phyloP scores from a whole-genome alignment of 2,113 vertebrate genomes.

The Hymenochirus boettgeri region DNA sequence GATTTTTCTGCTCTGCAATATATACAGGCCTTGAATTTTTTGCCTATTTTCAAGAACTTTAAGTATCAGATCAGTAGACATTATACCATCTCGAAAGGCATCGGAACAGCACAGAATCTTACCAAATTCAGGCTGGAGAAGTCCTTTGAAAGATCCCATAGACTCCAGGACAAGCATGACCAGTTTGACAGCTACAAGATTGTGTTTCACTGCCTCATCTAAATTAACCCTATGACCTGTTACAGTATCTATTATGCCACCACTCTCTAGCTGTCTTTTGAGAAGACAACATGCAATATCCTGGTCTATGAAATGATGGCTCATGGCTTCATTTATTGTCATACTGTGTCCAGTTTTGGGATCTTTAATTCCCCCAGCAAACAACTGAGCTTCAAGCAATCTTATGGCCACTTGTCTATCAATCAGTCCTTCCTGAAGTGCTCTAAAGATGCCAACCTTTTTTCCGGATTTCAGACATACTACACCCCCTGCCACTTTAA shows the following conservation, averaged over 20 bases:
- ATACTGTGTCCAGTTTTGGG: constrained; percentile 82
- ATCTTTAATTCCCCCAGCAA: constrained; percentile 89
- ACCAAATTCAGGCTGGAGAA: constrained; percentile 86
- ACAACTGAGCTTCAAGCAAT: constrained; percentile 86
- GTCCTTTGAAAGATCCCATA: constrained; percentile 71
- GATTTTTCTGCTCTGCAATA: constrained; percentile 69
- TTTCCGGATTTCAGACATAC: constrained; percentile 75
- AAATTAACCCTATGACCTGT: constrained; percentile 69
- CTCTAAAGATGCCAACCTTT: constrained; percentile 81
- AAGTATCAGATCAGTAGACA: constrained; percentile 70
- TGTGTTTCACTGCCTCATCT: constrained; percentile 72
- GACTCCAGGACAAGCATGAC: constrained; percentile 81
- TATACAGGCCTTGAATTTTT: constrained; percentile 68
- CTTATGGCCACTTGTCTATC: constrained; percentile 74
- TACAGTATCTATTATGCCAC: constrained; percentile 75
- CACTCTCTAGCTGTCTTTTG: constrained; percentile 73
- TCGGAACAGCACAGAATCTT: constrained; percentile 70
- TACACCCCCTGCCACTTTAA: constrained; percentile 79
- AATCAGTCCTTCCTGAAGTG: constrained; percentile 83
- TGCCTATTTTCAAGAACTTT: constrained; percentile 70
- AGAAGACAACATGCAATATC: constrained; percentile 81
- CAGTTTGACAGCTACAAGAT: constrained; percentile 68
- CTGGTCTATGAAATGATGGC: constrained; percentile 76
- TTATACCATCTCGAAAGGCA: constrained; percentile 77
- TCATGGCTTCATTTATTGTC: constrained; percentile 72